These are phyloP conservation scores for Thalassaphorura encarpata DNA, from an alignment of 1,140 invertebrate species.

Conservation along the genomic window DNA sequence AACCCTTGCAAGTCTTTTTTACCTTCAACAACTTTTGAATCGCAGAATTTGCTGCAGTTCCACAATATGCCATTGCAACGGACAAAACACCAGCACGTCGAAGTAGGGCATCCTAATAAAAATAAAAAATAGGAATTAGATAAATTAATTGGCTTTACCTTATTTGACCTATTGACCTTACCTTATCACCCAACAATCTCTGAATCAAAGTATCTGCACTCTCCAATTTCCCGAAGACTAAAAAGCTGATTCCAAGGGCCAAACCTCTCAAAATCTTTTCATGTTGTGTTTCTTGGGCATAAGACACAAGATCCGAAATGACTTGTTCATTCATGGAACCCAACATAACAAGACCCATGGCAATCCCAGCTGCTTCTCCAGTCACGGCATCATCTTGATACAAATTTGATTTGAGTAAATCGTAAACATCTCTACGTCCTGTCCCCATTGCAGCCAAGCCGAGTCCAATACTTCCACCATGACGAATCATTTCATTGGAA, in stretches of 20 bases:
- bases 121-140: slow-evolving; percentile 1
- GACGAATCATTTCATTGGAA: slow-evolving; percentile 63
- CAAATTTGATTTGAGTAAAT: slow-evolving; percentile 90
- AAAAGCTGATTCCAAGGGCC: slow-evolving; percentile 89
- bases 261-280: slow-evolving; percentile 96
- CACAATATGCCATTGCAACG: slow-evolving; percentile 96
- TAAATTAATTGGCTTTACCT: not conserved
- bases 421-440: slow-evolving; percentile 84
- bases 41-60: slow-evolving; percentile 93
- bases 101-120: slow-evolving; percentile 58
- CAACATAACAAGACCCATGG: slow-evolving; percentile 98
- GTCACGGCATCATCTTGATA: slow-evolving; percentile 99
- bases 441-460: slow-evolving; percentile 87
- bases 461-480: slow-evolving; percentile 92
- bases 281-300: slow-evolving; percentile 87
- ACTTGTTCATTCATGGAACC: slow-evolving; percentile 80
- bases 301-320: slow-evolving; percentile 90
- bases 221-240: slow-evolving; percentile 93
- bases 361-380: slow-evolving; percentile 93
- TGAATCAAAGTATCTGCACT: slow-evolving; percentile 91
- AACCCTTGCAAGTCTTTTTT: too few species aligned
- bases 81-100: slow-evolving; percentile 94
- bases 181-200: slow-evolving; percentile 67
- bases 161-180: slow-evolving; percentile 1
- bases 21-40: slow-evolving; percentile 81